Base-by-base conservation (phyloP, 2,888 invertebrate species). In the Leptopilina syphax region DNA sequence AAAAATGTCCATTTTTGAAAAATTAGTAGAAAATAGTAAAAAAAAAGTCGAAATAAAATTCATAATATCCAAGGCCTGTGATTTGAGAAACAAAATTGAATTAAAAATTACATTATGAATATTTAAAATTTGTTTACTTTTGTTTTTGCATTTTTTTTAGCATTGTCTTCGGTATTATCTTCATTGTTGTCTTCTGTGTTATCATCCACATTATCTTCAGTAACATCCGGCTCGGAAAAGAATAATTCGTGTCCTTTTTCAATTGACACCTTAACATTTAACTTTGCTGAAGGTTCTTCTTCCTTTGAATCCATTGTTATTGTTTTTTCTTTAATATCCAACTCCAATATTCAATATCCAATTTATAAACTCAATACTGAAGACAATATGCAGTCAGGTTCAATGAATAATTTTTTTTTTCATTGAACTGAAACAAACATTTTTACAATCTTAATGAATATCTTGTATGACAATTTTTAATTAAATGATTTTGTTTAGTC, bases 221-320 rank as follows among this genome's bases (percentile, higher is more conserved):
- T 63, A n/a, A 7, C 5, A 18, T n/a, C 13, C 60, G n/a, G n/a
- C 5, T 63, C 9, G 8, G 24, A 50, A 50, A 34, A 4, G 34
- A 34, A 50, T 50, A 50, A 50, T n/a, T 18, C 5, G 44, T 18
- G 4, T 68, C 47, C 68, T 24, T 70, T 12, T 27, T 50, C 13
- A 50, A 27, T 34, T 73, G 27, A n/a, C 1, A n/a, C 0, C 0
- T 12, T 54, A 73, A 18, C 7, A 8, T 34, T 13, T 10, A 18
- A 6, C 34, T 12, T 13, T 27, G 13, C 7, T 50, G 27, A 13
- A 57, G 50, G 27, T 73, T 73, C 57, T 73, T 9, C n/a, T 27
- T 27, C 8, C 24, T n/a, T n/a, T 34, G 57, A 73, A 73, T 54
- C 57, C 70, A 73, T 73, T 54, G 27, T 70, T 13, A n/a, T 50